These are phyloP conservation scores for Icerya purchasi DNA, from an alignment of 2,888 invertebrate genomes.

Conservation along the genomic window DNA sequence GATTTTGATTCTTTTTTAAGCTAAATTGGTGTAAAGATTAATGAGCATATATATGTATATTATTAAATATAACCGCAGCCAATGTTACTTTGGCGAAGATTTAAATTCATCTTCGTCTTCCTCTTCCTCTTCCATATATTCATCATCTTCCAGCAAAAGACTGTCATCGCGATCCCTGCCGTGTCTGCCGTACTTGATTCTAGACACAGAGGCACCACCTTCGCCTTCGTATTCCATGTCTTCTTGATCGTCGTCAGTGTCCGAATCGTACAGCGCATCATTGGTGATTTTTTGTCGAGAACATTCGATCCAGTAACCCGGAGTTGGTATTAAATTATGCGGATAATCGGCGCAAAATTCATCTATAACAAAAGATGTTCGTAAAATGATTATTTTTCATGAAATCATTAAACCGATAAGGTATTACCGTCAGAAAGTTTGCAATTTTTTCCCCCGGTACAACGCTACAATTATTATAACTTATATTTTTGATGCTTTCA, in stretches of 20 bases:
- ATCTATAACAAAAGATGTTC: conserved; percentile 38
- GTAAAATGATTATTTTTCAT: no score
- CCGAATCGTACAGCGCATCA: conserved; percentile 69
- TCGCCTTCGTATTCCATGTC: conserved; percentile 23
- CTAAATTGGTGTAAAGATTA: no score
- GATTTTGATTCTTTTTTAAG: no score
- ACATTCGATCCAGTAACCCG: conserved; percentile 90
- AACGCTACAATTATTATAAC: no score
- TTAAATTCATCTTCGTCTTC: conserved; percentile 26
- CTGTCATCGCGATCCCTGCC: conserved; percentile 30
- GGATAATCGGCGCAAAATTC: conserved; percentile 85
- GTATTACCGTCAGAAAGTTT: no score
- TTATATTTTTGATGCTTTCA: no score
- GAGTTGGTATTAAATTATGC: conserved; percentile 71
- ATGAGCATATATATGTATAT: no score
- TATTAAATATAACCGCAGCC: background rate
- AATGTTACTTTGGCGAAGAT: conserved; percentile 22
- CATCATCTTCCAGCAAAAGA: conserved; percentile 48
- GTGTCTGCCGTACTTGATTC: conserved; percentile 33
- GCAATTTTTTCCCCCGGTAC: no score
- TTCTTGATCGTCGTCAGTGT: conserved; percentile 51
- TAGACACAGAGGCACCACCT: conserved; percentile 26
- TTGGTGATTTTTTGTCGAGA: conserved; percentile 65
- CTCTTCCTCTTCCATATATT: conserved; percentile 26
- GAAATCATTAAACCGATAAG: no score